phyloP scores from a whole-genome alignment of 2,113 vertebrate species.

The Ranitomeya imitator region DNA sequence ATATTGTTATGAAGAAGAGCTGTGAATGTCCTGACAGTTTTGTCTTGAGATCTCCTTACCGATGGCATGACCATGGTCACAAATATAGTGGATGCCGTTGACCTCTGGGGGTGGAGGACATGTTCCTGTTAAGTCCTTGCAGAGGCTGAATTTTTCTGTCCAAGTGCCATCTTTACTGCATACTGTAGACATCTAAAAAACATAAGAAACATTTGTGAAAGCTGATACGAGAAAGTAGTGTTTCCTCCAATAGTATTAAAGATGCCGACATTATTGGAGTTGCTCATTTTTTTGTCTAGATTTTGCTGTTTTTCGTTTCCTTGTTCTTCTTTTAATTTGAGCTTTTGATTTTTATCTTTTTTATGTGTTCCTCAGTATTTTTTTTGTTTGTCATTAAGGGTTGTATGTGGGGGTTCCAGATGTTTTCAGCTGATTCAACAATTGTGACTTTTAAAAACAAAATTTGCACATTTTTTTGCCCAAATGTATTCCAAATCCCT shows the following conservation, averaged over 20 bases:
- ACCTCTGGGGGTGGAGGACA: slow-evolving; percentile 75
- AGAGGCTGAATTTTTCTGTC: slow-evolving; percentile 86
- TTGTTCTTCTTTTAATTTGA: too few relatives aligned
- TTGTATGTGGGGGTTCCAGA: too few relatives aligned
- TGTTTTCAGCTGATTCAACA: too few relatives aligned
- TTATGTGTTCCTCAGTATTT: too few relatives aligned
- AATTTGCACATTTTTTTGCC: too few relatives aligned
- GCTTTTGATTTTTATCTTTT: too few relatives aligned
- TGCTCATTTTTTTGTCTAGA: too few relatives aligned
- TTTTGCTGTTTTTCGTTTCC: too few relatives aligned
- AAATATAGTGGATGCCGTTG: slow-evolving; percentile 87
- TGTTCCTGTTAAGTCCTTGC: slow-evolving; percentile 78
- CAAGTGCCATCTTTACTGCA: slow-evolving; percentile 89
- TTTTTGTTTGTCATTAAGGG: too few relatives aligned
- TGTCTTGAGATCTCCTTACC: slow-evolving; percentile 71
- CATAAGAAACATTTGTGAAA: not conserved
- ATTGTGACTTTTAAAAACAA: too few relatives aligned
- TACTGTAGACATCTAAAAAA: slow-evolving; percentile 75
- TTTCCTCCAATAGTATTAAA: not conserved
- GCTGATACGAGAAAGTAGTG: too few relatives aligned
- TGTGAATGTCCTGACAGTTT: not conserved
- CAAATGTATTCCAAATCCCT: too few relatives aligned
- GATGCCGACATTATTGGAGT: not conserved
- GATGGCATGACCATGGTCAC: slow-evolving; percentile 80
- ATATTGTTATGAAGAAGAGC: not conserved